Percentiles rank a stretch among this genome's conserved stretches.
Conservation (phyloP, 2,113 vertebrate genomes). For the Clarias macrocephalus region DNA sequence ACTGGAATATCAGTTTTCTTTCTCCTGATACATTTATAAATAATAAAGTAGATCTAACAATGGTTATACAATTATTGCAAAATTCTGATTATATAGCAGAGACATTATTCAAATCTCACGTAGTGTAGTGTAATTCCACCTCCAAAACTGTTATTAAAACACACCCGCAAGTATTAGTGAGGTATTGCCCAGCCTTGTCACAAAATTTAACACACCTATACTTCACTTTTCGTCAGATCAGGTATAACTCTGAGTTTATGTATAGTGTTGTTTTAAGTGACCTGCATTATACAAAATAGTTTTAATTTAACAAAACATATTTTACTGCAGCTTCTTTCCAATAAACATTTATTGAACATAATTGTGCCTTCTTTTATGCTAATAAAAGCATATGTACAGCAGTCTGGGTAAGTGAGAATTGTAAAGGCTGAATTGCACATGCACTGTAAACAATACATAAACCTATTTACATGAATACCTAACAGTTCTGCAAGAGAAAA, state of each 20-base stretch:
- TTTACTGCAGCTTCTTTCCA: neutral
- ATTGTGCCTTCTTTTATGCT: no score
- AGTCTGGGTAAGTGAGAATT: no score
- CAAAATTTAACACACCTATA: neutral
- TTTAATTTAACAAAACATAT: neutral
- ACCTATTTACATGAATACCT: no score
- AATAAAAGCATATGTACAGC: no score
- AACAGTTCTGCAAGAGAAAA: no score
- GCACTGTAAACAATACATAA: no score
- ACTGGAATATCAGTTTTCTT: no score
- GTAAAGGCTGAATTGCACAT: no score
- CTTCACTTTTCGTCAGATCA: neutral
- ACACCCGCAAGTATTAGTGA: neutral
- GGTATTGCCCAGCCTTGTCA: neutral
- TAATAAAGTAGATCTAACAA: no score
- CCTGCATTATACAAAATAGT: neutral
- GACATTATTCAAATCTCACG: slow-evolving; percentile 6
- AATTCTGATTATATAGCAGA: neutral
- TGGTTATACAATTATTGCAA: neutral
- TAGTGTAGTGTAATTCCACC: neutral
- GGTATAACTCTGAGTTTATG: no score
- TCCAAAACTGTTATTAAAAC: neutral
- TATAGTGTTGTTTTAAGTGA: neutral
- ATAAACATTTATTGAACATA: no score
- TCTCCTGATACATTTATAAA: no score